Percentiles rank a stretch among this genome's conserved stretches.
Conservation (phyloP, 2,797 vertebrate genomes). For the Myotis daubentonii region DNA sequence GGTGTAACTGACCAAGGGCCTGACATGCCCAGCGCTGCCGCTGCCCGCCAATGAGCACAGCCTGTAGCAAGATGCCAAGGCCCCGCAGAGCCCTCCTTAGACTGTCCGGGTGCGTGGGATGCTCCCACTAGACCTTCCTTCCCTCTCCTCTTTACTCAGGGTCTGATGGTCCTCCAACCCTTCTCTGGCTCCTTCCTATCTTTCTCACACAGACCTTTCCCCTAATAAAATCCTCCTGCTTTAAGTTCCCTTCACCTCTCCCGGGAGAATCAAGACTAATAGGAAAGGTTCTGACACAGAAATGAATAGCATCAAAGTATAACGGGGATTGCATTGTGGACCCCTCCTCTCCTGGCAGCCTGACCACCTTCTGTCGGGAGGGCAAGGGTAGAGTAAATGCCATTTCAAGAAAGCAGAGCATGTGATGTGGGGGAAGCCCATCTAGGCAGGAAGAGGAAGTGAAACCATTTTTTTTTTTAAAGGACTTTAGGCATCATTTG, state of each 20-base stretch:
- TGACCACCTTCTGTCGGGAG: not conserved
- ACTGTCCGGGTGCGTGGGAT: rapidly evolving
- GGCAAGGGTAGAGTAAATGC: not conserved
- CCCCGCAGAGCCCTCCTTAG: not conserved
- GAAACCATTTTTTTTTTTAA: not conserved
- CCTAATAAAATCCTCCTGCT: not conserved
- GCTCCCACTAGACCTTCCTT: not conserved
- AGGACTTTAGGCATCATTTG: not conserved
- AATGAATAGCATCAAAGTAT: not conserved
- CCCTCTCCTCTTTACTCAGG: not conserved
- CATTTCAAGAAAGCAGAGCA: not conserved
- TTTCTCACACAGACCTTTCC: not conserved
- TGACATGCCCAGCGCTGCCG: not conserved
- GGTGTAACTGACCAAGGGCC: no score
- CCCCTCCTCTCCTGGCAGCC: not conserved
- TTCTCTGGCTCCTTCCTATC: not conserved
- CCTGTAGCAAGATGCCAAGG: not conserved
- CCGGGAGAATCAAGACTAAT: not conserved
- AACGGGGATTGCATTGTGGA: not conserved
- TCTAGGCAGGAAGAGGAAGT: not conserved
- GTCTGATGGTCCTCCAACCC: not conserved
- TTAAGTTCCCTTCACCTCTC: not conserved
- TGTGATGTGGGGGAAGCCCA: not conserved
- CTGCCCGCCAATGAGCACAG: not conserved
- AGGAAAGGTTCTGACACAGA: not conserved